Evolutionary conservation across 2,797 vertebrate species (phyloP), one percentile per base, ranked within the genome.

Genomic region (Rhinella marina): DNA sequence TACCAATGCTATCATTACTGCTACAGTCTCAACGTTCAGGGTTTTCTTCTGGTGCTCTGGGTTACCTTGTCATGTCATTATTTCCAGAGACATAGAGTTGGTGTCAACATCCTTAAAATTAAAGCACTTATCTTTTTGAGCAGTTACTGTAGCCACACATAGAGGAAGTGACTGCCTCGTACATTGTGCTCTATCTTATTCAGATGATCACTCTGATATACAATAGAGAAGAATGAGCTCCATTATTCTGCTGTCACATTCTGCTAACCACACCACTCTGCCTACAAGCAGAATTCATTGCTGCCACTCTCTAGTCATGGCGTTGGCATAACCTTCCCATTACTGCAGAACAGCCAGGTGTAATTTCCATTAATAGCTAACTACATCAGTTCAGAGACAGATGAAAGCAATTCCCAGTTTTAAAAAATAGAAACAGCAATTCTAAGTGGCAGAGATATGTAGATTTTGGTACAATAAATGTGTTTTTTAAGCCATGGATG

Each of bases 201-300:
- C 75, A 77, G 75, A 77, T 77, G 75, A 77, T 77, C 75, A 25
- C 75, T 77, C 75, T 25, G 75, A 77, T 77, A 77, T 77, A 76
- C 75, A 77, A 54, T 77, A 77, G 75, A 77, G 75, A 54, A 52
- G 75, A 77, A 77, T 77, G 75, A 77, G 75, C 75, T 52, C 75
- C 75, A 77, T 77, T 77, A 54, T 77, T 77, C 48, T 25, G 75
- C 75, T 77, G 75, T 77, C 75, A 77, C 75, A 54, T 77, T 77
- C 50, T 77, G 75, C 75, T 54, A 54, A 77, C 75, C 75, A 77
- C 75, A 52, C 48, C 50, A 77, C 75, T 77, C 48, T 77, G 50
- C 75, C 48, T 77, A 77, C 48, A 54, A 77, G 75, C 75, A 77
- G 48, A 77, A 52, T 52, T 54, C 75, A 77, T 77, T 48, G 75